Percentiles rank a stretch among this genome's conserved stretches.
Evolutionary conservation across 92 coral and sea anemone species (phyloP).

Genomic region (Diadumene lineata): DNA sequence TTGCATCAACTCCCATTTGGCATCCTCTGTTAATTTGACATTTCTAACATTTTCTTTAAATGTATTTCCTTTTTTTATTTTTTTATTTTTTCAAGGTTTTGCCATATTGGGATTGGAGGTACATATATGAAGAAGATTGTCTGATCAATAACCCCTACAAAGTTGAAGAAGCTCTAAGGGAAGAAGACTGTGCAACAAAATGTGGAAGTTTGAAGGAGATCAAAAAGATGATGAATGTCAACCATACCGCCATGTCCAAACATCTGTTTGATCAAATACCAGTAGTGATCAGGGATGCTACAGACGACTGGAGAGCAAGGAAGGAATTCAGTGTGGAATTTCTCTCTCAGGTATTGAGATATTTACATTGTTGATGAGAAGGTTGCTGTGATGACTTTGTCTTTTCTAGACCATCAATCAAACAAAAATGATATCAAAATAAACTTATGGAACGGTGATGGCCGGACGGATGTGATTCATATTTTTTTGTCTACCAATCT

Average conservation of each 20-base stretch:
- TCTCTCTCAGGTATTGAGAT: conserved; percentile 64
- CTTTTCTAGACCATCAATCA: too few relatives aligned
- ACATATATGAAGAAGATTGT: conserved; percentile 74
- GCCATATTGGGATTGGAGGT: conserved; percentile 98
- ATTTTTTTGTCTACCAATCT: too few relatives aligned
- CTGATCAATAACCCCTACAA: conserved; percentile 80
- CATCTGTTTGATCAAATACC: conserved; percentile 66
- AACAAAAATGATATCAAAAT: background rate
- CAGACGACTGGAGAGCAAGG: conserved; percentile 74
- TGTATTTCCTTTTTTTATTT: too few relatives aligned
- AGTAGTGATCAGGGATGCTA: conserved; percentile 83
- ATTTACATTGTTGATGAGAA: background rate
- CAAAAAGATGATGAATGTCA: conserved; percentile 32
- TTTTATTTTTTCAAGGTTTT: conserved; percentile 67
- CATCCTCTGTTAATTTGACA: too few relatives aligned
- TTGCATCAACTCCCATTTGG: too few relatives aligned
- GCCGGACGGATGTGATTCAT: too few relatives aligned
- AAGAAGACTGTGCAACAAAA: conserved; percentile 71
- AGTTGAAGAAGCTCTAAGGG: conserved; percentile 56
- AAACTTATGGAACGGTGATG: too few relatives aligned
- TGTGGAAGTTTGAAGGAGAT: conserved; percentile 58
- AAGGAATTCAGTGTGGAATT: conserved; percentile 65
- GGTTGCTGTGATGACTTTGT: background rate
- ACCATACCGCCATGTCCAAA: conserved; percentile 61
- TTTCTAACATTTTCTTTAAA: too few relatives aligned